Evolutionary conservation across 92 coral and sea anemone genomes (phyloP).

Genomic region (Montipora capitata): DNA sequence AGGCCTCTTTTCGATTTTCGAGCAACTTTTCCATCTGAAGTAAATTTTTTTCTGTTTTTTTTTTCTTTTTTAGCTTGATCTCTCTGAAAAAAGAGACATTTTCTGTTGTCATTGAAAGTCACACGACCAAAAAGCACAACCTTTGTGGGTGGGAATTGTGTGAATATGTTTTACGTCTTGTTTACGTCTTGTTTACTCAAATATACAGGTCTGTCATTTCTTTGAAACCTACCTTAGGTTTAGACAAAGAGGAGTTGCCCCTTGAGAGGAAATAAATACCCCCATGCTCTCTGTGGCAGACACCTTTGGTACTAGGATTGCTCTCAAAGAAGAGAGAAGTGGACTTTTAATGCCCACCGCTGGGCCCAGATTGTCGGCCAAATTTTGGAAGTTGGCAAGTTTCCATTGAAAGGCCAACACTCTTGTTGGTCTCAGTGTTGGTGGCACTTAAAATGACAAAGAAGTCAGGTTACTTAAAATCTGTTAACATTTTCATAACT

Average conservation of each 20-base stretch:
- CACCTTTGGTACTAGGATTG: not conserved
- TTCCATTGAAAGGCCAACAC: too few relatives aligned
- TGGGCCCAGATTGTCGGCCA: not conserved
- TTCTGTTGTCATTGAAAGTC: too few relatives aligned
- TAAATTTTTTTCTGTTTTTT: too few relatives aligned
- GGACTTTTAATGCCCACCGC: slow-evolving; percentile 4
- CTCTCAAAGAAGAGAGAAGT: not conserved
- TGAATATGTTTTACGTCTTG: not conserved
- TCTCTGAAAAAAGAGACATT: too few relatives aligned
- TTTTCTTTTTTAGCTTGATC: too few relatives aligned
- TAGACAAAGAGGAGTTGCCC: too few relatives aligned
- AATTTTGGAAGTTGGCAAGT: too few relatives aligned
- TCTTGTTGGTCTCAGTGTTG: too few relatives aligned
- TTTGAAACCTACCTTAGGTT: not conserved
- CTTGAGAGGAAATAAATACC: not conserved
- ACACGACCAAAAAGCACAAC: not conserved
- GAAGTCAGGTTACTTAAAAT: not conserved
- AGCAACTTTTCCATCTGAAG: too few relatives aligned
- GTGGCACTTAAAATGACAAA: too few relatives aligned
- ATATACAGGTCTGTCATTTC: not conserved
- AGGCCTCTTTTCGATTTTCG: too few relatives aligned
- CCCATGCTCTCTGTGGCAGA: not conserved
- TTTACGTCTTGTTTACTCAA: not conserved
- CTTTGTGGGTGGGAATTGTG: too few relatives aligned
- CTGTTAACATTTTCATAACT: not conserved